Conservation (phyloP, 1,140 invertebrate genomes). For the Dendrolimus punctatus region DNA sequence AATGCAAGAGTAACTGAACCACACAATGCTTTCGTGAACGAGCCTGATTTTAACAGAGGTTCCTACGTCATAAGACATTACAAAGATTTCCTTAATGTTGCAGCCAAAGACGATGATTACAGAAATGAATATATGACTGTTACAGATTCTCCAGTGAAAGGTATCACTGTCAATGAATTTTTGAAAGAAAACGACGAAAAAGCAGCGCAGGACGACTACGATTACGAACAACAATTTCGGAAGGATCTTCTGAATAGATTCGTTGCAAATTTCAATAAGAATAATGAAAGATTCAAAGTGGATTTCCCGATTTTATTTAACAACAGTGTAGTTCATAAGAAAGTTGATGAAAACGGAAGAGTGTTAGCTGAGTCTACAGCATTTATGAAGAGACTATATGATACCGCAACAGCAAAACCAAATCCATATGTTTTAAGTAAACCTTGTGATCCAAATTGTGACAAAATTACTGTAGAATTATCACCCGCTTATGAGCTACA, state of each 20-base stretch:
- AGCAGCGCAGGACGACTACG: conserved; percentile 29
- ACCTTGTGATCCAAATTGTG: conserved; percentile 34
- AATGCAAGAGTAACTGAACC: conserved; percentile 17
- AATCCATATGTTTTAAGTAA: conserved; percentile 3
- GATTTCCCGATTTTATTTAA: conserved; percentile 55
- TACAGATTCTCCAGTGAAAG: conserved; percentile 24
- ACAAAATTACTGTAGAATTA: conserved; percentile 42
- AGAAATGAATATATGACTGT: conserved; percentile 28
- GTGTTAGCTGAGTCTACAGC: conserved; percentile 42
- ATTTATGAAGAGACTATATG: conserved; percentile 34
- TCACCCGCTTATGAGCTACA: conserved; percentile 56
- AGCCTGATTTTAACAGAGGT: conserved; percentile 31
- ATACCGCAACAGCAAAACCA: background rate
- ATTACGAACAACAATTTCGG: conserved; percentile 46
- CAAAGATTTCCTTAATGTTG: conserved; percentile 42
- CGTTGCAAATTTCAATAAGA: conserved; percentile 54
- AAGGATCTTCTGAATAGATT: conserved; percentile 51
- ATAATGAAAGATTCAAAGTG: conserved; percentile 42
- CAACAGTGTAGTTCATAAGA: conserved; percentile 39
- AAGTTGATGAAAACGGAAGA: conserved; percentile 15
- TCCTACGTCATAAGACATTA: conserved; percentile 48
- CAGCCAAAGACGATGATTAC: conserved; percentile 38
- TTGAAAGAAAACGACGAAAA: conserved; percentile 10
- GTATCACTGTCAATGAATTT: conserved; percentile 26
- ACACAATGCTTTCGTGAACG: conserved; percentile 16